These are phyloP conservation scores for Phalangium opilio DNA, from an alignment of 2,888 invertebrate genomes.

Conservation along the genomic window DNA sequence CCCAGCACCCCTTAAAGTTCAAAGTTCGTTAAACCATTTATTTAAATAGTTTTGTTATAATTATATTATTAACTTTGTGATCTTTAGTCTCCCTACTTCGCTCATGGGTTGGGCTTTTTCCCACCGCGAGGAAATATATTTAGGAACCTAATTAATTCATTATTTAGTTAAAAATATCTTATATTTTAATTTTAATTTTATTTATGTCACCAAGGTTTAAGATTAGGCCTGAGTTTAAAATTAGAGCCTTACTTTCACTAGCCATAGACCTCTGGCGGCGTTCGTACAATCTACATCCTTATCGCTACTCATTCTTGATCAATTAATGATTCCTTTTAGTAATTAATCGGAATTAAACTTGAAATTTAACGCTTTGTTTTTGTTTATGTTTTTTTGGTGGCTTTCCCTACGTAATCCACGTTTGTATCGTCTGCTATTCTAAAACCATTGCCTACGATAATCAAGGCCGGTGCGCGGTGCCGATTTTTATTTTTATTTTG, in stretches of 20 bases:
- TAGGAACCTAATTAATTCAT: conserved; percentile 45
- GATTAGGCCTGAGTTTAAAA: background rate
- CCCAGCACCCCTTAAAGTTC: conserved; percentile 17
- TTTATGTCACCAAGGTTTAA: background rate
- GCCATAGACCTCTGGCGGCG: conserved; percentile 64
- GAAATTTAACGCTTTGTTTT: too few relatives aligned
- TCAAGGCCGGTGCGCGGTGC: too few relatives aligned
- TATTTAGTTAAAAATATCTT: conserved; percentile 2
- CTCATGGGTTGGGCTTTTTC: conserved; percentile 76
- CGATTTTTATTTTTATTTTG: too few relatives aligned
- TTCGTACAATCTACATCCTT: conserved; percentile 14
- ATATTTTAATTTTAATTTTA: background rate
- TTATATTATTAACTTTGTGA: conserved; percentile 35
- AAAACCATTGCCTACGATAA: too few relatives aligned
- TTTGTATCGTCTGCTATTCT: too few relatives aligned
- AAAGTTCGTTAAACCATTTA: background rate
- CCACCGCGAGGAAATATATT: conserved; percentile 91
- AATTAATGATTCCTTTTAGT: too few relatives aligned
- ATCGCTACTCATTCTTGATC: background rate
- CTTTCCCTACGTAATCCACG: too few relatives aligned
- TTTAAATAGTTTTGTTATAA: too few relatives aligned
- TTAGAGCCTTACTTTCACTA: conserved; percentile 58
- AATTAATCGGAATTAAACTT: too few relatives aligned
- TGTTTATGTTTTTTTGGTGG: too few relatives aligned
- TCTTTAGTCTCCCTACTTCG: conserved; percentile 84